phyloP scores from a whole-genome alignment of 2,888 invertebrate species.

The Sisyra terminalis region DNA sequence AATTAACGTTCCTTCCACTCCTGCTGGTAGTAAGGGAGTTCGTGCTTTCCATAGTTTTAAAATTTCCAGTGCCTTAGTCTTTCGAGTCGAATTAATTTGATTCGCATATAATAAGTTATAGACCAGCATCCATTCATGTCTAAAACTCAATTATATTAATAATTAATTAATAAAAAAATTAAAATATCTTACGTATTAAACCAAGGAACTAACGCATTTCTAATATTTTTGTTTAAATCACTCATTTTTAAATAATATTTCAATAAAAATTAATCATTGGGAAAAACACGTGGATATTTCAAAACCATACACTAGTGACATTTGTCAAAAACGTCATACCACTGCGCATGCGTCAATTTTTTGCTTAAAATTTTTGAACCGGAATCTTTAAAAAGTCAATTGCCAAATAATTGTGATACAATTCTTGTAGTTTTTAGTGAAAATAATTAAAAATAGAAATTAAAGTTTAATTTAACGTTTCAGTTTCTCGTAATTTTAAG shows the following conservation, averaged over 20 bases:
- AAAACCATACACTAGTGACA: too few species aligned
- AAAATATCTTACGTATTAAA: conserved; percentile 21
- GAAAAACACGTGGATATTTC: background rate
- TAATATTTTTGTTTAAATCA: conserved; percentile 5
- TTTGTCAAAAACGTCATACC: too few species aligned
- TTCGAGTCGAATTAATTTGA: conserved; percentile 18
- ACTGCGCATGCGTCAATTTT: background rate
- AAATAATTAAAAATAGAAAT: too few species aligned
- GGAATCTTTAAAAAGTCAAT: too few species aligned
- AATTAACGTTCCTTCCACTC: conserved; percentile 41
- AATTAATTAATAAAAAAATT: conserved; percentile 1
- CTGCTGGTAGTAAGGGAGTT: conserved; percentile 35
- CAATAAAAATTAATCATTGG: background rate
- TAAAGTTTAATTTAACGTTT: too few species aligned
- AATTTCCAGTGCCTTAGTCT: conserved; percentile 29
- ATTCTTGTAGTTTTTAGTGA: too few species aligned
- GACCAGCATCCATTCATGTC: conserved; percentile 35
- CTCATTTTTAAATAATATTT: background rate
- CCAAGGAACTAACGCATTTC: conserved; percentile 25
- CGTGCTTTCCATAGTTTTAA: conserved; percentile 39
- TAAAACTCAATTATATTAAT: conserved; percentile 12
- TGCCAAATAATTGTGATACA: too few species aligned
- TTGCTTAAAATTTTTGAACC: too few species aligned
- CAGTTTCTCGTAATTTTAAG: too few species aligned
- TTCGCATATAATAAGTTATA: conserved; percentile 30